phyloP scores from a whole-genome alignment of 1,140 invertebrate species.

The Globodera ellingtonae region DNA sequence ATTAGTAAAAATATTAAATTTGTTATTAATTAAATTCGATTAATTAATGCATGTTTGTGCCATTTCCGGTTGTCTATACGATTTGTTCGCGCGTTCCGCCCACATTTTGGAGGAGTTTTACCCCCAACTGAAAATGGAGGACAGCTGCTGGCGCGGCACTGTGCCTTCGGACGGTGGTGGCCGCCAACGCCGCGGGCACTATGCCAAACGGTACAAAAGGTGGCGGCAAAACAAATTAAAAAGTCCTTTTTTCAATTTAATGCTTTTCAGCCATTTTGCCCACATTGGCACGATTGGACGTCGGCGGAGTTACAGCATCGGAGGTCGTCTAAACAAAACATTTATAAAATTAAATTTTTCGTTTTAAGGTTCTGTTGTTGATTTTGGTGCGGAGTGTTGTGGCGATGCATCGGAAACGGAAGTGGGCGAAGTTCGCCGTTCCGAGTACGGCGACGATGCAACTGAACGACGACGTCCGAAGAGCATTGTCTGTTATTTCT shows the following conservation, averaged over 20 bases:
- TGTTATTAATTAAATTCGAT: too few relatives aligned
- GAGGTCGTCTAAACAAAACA: neutral
- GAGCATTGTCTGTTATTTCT: neutral
- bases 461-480: neutral
- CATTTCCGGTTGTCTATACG: neutral
- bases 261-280: neutral
- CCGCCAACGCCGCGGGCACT: neutral
- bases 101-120: conserved; percentile 5
- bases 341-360: neutral
- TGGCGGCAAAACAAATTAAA: neutral
- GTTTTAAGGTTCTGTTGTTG: neutral
- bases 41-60: neutral
- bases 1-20: too few relatives aligned
- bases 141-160: neutral
- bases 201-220: neutral
- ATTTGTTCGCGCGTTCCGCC: neutral
- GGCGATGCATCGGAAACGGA: neutral
- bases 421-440: neutral
- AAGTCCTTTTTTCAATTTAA: too few relatives aligned
- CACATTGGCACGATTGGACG: neutral
- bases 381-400: neutral
- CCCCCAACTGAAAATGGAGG: neutral
- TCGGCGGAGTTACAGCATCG: neutral
- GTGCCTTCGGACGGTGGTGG: neutral
- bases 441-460: neutral